Percentiles rank a stretch among this genome's conserved stretches.
Evolutionary conservation across 2,113 vertebrate species (phyloP).

Genomic region (Guaruba guarouba): DNA sequence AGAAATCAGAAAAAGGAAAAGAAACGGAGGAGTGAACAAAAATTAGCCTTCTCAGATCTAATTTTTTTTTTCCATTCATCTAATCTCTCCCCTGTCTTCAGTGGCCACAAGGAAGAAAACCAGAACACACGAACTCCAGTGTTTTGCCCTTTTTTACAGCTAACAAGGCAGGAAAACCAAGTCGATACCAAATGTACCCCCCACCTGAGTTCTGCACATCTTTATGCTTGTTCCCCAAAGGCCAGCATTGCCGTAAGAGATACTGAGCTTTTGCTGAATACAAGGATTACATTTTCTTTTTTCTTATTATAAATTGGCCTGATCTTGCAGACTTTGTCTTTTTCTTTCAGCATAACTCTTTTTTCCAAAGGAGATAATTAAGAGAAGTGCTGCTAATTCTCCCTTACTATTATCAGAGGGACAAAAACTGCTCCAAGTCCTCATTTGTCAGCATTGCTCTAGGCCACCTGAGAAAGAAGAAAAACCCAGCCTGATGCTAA

Average conservation of each 20-base stretch:
- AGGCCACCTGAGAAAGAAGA: background rate
- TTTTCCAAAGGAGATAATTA: background rate
- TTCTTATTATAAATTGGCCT: background rate
- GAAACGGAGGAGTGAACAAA: background rate
- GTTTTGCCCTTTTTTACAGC: background rate
- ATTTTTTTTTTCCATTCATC: background rate
- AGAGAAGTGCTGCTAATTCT: background rate
- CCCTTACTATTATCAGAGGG: background rate
- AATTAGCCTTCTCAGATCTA: background rate
- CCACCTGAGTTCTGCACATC: background rate
- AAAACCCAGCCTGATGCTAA: background rate
- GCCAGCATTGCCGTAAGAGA: background rate
- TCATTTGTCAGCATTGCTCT: background rate
- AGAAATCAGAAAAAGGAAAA: background rate
- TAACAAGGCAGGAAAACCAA: background rate
- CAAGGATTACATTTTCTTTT: background rate
- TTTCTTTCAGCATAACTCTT: background rate
- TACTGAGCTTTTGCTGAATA: background rate
- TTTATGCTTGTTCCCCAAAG: background rate
- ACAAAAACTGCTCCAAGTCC: background rate
- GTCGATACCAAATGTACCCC: rapidly evolving
- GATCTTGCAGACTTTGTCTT: background rate
- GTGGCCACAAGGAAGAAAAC: background rate
- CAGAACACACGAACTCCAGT: background rate
- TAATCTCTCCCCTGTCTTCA: background rate